These are phyloP conservation scores for Steatornis caripensis DNA, from an alignment of 2,113 vertebrate species.

Conservation along the genomic window DNA sequence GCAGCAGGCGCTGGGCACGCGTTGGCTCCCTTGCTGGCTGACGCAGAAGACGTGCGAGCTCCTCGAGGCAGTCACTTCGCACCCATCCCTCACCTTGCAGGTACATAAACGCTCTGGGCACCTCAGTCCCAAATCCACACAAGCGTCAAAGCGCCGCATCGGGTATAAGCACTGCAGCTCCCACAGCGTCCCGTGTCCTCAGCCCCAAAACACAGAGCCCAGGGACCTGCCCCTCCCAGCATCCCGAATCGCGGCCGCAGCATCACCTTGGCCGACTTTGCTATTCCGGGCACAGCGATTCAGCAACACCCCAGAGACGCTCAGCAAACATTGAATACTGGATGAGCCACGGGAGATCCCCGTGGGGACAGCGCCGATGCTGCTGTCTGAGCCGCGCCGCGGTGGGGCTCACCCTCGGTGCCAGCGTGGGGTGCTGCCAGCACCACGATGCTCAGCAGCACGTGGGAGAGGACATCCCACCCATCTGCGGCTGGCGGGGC, in stretches of 20 bases:
- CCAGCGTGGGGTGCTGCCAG: background rate
- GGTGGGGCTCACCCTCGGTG: background rate
- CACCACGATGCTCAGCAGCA: background rate
- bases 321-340: background rate
- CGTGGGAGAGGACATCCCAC: background rate
- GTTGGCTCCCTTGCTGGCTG: background rate
- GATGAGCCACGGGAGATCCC: background rate
- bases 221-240: background rate
- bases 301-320: background rate
- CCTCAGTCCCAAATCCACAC: background rate
- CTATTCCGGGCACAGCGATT: background rate
- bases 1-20: background rate
- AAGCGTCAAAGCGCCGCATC: background rate
- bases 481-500: fast-evolving
- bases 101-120: background rate
- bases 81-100: background rate
- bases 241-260: background rate
- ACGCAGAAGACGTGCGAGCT: background rate
- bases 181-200: background rate
- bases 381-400: fast-evolving
- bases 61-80: background rate
- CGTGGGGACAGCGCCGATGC: fast-evolving
- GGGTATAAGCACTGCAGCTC: background rate
- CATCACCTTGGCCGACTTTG: background rate
- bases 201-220: background rate